Evolutionary conservation across 1,140 invertebrate genomes (phyloP).

Genomic region (Heterodera carotae): DNA sequence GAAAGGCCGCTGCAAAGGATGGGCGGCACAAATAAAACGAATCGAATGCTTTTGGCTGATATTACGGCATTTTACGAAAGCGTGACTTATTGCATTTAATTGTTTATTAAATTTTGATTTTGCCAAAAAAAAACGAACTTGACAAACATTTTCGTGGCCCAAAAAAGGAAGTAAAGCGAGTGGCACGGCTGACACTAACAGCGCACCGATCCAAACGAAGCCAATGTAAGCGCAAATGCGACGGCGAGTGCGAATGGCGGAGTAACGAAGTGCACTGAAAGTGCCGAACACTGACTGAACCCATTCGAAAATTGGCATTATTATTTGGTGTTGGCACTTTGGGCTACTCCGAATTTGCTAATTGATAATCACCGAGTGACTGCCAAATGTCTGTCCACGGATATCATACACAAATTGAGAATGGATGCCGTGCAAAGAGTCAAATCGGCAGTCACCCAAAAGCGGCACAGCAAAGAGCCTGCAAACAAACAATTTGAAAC

Average conservation of each 20-base stretch:
- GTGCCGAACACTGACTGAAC: slow-evolving; percentile 30
- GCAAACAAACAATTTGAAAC: slow-evolving; percentile 66
- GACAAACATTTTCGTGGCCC: slow-evolving; percentile 22
- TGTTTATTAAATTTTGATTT: no score
- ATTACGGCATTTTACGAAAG: no score
- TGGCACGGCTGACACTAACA: slow-evolving; percentile 68
- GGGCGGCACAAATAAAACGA: background rate
- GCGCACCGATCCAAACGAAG: slow-evolving; percentile 68
- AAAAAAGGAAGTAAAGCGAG: slow-evolving; percentile 41
- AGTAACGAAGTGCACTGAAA: slow-evolving; percentile 74
- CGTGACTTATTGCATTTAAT: no score
- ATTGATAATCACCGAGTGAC: slow-evolving; percentile 76
- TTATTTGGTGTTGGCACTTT: no score
- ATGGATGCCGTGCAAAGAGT: slow-evolving; percentile 98
- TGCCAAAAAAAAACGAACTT: slow-evolving; percentile 23
- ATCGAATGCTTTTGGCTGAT: no score
- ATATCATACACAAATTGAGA: slow-evolving; percentile 94
- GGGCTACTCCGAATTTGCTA: background rate
- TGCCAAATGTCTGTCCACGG: slow-evolving; percentile 93
- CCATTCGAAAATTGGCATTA: no score
- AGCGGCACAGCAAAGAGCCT: slow-evolving; percentile 95
- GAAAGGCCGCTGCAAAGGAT: background rate
- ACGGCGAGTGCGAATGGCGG: slow-evolving; percentile 82
- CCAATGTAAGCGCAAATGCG: slow-evolving; percentile 67
- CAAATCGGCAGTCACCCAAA: slow-evolving; percentile 97